A percentile compares a stretch with the other conserved stretches of the same genome.
Evolutionary conservation across 2,113 vertebrate species (phyloP).

Genomic region (Pedionomus torquatus): DNA sequence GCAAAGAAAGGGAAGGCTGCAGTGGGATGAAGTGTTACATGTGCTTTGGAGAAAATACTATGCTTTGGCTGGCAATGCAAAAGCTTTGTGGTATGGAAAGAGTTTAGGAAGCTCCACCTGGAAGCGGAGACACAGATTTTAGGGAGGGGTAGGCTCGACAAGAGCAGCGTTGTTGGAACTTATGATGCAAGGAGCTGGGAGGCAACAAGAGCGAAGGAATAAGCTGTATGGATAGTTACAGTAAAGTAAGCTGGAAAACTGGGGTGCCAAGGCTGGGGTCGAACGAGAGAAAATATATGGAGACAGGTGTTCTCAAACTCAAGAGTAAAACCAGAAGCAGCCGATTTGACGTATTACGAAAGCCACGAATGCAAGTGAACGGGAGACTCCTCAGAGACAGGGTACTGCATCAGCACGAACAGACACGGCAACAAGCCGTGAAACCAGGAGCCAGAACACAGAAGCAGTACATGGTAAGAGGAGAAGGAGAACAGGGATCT

Average conservation of each 20-base stretch:
- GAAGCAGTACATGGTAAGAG: neutral
- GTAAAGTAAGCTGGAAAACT: neutral
- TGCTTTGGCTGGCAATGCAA: neutral
- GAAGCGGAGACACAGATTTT: neutral
- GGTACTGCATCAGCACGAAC: neutral
- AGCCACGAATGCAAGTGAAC: neutral
- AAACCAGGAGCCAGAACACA: neutral
- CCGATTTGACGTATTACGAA: neutral
- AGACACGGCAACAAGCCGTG: neutral
- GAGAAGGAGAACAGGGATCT: neutral
- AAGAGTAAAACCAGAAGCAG: neutral
- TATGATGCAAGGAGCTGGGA: neutral
- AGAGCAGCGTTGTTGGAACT: neutral
- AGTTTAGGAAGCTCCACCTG: neutral
- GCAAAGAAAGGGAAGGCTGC: neutral
- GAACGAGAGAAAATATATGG: neutral
- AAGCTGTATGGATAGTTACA: neutral
- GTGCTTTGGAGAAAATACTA: neutral
- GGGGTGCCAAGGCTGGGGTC: neutral
- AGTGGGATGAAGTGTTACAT: accelerated
- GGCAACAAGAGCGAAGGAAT: neutral
- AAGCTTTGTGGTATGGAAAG: neutral
- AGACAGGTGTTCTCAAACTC: neutral
- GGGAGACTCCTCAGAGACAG: neutral
- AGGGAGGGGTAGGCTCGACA: neutral